Evolutionary conservation across 2,888 invertebrate species (phyloP), one percentile per base, ranked within the genome.

Genomic region (Encarsia formosa): DNA sequence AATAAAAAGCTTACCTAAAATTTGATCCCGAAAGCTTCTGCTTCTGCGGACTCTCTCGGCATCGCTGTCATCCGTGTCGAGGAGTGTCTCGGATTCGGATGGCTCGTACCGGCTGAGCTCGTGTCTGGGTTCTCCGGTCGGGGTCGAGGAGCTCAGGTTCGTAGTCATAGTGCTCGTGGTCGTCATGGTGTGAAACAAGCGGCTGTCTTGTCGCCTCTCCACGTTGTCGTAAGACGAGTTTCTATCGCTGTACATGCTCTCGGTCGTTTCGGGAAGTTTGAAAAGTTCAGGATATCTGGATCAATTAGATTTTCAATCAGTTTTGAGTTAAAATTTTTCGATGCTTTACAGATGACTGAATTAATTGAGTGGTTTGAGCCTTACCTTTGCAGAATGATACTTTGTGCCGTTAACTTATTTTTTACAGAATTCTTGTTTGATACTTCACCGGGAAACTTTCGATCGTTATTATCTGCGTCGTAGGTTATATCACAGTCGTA

Each of bases 171-270:
- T 24, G 24, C 19, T 45, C 11, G 31, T 31, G 3, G 39, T 6
- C 15, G 43, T 35, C 34, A n/a, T 9, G 9, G 9, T 9, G 8
- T 29, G 29, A 13, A 29, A 29, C 8, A 29, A 2, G 8, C 35
- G 4, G 22, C 20, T 2, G 23, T 23, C 19, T 15, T 42, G 67
- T 35, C 69, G 64, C 50, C 64, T 70, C 56, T 88, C 87, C 2
- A 89, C 88, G 68, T 90, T 90, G 71, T 90, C 89, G 65, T 90
- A 90, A 49, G 88, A 84, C 1, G 89, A 89, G 57, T 75, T 75
- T 31, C 75, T 63, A 52, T 74, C 74, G 60, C 70, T 71, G 62
- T 67, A 67, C 13, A 70, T 54, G 40, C 72, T 66, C 52, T 68
- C 69, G 43, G 65, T 65, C 37, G 66, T 64, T 42, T 73, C 70